Percentiles rank a stretch among this genome's conserved stretches.
These are phyloP conservation scores for Microtus pennsylvanicus DNA, from an alignment of 2,113 vertebrate species.

Conservation along the genomic window DNA sequence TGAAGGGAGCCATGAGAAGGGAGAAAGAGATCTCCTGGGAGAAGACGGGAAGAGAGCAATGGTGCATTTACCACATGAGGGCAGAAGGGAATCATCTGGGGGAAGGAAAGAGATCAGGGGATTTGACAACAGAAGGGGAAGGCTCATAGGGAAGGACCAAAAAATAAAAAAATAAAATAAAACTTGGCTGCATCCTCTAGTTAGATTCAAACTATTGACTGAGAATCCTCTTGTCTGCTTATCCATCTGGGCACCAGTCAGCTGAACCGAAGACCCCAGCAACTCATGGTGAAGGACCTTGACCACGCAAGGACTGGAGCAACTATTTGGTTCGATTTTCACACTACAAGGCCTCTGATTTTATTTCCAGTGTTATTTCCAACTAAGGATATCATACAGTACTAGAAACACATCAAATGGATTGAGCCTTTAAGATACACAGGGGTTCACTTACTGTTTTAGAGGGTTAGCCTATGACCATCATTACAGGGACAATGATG, in stretches of 20 bases:
- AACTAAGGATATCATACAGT: background rate
- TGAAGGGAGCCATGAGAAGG: background rate
- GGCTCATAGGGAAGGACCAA: too few relatives aligned
- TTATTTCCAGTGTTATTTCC: constrained; percentile 9
- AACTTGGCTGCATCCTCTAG: background rate
- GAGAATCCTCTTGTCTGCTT: background rate
- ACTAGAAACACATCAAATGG: background rate
- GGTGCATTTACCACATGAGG: background rate
- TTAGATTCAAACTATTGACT: background rate
- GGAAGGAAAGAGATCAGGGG: background rate
- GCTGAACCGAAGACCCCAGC: background rate
- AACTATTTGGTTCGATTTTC: background rate
- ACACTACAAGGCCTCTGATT: background rate
- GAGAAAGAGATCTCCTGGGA: background rate
- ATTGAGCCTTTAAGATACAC: background rate
- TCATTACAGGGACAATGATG: too few relatives aligned
- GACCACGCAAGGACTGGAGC: background rate
- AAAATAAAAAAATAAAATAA: too few relatives aligned
- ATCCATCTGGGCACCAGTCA: background rate
- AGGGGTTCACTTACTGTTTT: too few relatives aligned
- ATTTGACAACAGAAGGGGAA: too few relatives aligned
- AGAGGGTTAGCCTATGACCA: too few relatives aligned
- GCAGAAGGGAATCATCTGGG: background rate
- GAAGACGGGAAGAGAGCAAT: too few relatives aligned
- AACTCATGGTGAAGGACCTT: background rate